Evolutionary conservation across 92 coral and sea anemone species (phyloP), one percentile per base, ranked within the genome.

Genomic region (Epizoanthus ramosus): DNA sequence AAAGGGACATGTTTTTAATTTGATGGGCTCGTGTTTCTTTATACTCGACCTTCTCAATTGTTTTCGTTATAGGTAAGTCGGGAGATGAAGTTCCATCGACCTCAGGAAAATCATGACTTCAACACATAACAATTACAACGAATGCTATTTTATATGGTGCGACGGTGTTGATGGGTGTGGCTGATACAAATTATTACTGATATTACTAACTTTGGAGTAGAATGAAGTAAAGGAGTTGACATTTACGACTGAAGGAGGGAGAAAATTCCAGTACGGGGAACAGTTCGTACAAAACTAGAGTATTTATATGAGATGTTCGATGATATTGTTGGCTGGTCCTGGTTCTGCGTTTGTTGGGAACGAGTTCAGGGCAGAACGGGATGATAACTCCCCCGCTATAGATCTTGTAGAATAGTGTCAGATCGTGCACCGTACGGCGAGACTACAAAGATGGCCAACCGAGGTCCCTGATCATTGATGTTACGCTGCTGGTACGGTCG

Each of bases 281-380:
- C 58, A 54, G 58, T 54, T 54, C 58, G 6, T 54, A 54, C 58
- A 54, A 54, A 54, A 28, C 1, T 1, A 54, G 58, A 54, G 58
- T 54, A 54, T 7, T 54, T 54, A 54, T 54, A 54, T 1, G 58
- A 54, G 58, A 64, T n/a, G 35, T 64, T 64, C 69, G 35, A 25
- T 64, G 33, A 64, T 64, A 2, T 28, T 28, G 31, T 28, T 28
- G 31, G 31, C 31, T 2, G 31, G 31, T 2, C 31, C 31, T 28
- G 35, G 69, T 21, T 64, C 69, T 64, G 69, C 35, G 69, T 64
- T n/a, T 8, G 35, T 35, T 64, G 69, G 69, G 33, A 64, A 25
- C 69, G 35, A 64, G 69, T 8, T 64, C 39, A 21, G 35, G 69
- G 22, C 4, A 35, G 35, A 64, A 64, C 69, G 8, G 35, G 35